Conservation (phyloP, 2,888 invertebrate species). For the Agonopterix alstromeriana region DNA sequence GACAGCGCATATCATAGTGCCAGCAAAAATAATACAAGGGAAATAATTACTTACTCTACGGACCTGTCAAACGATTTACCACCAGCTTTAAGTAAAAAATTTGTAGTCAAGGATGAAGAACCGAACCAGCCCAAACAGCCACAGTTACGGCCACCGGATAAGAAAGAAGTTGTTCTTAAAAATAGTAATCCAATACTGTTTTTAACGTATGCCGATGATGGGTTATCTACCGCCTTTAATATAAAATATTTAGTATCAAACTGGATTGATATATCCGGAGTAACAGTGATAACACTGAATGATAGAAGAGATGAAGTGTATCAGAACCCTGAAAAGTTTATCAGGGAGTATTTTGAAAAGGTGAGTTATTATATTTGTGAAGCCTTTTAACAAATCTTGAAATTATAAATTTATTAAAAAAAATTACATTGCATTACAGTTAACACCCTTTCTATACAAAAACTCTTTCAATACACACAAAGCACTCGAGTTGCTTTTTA, state of each 20-base stretch:
- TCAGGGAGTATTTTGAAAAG: slow-evolving; percentile 75
- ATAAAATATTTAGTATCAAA: slow-evolving; percentile 63
- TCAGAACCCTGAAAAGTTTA: slow-evolving; percentile 72
- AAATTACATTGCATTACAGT: no score
- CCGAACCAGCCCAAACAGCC: slow-evolving; percentile 40
- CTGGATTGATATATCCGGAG: slow-evolving; percentile 54
- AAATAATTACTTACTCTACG: slow-evolving; percentile 51
- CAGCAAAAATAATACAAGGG: slow-evolving; percentile 40
- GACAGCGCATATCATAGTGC: slow-evolving; percentile 66
- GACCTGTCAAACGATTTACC: slow-evolving; percentile 55
- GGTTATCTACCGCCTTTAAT: slow-evolving; percentile 57
- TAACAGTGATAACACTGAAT: slow-evolving; percentile 59
- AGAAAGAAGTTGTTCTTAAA: slow-evolving; percentile 26
- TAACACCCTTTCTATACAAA: no score
- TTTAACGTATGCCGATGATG: slow-evolving; percentile 74
- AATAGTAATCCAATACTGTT: slow-evolving; percentile 57
- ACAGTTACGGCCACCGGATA: slow-evolving; percentile 21
- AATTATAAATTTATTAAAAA: no score
- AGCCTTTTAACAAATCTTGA: no score
- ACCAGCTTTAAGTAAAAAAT: slow-evolving; percentile 51
- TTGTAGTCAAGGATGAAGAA: slow-evolving; percentile 34
- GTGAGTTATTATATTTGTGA: slow-evolving; percentile 29
- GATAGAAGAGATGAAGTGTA: slow-evolving; percentile 68
- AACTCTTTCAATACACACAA: no score
- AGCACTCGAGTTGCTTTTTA: no score